Conservation (phyloP, 2,797 vertebrate species). For the Psittacula echo region DNA sequence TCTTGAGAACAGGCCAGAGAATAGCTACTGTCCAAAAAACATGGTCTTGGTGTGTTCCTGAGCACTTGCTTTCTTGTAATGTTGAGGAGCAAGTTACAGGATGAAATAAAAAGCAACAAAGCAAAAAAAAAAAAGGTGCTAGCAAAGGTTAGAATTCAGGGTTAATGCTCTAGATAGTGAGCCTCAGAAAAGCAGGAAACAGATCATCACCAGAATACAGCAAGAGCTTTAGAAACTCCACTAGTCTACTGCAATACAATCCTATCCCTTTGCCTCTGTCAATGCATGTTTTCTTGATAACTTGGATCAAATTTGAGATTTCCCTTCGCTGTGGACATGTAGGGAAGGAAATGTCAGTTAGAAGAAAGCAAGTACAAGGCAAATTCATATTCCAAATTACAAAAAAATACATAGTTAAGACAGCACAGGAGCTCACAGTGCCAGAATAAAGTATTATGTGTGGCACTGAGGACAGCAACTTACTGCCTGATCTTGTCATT, state of each 20-base stretch:
- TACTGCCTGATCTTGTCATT: conserved; percentile 98
- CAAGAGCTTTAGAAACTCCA: background rate
- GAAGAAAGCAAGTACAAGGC: background rate
- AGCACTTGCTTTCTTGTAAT: background rate
- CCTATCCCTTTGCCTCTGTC: background rate
- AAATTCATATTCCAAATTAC: background rate
- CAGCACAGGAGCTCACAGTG: background rate
- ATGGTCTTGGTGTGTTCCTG: background rate
- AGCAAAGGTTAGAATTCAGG: background rate
- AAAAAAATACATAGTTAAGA: background rate
- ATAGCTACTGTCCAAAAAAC: background rate
- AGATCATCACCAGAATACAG: background rate
- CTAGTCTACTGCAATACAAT: background rate
- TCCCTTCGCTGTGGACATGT: background rate
- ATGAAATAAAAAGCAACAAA: background rate
- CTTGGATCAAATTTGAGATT: background rate
- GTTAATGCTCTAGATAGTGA: background rate
- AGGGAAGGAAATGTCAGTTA: background rate
- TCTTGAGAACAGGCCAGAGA: background rate
- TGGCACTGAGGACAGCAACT: conserved; percentile 72
- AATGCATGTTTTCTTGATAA: background rate
- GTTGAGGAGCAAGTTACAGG: background rate
- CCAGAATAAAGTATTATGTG: background rate
- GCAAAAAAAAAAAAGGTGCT: background rate
- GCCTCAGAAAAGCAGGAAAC: background rate